Evolutionary conservation across 1,140 invertebrate species (phyloP).

Genomic region (Zaprionus ornatus): DNA sequence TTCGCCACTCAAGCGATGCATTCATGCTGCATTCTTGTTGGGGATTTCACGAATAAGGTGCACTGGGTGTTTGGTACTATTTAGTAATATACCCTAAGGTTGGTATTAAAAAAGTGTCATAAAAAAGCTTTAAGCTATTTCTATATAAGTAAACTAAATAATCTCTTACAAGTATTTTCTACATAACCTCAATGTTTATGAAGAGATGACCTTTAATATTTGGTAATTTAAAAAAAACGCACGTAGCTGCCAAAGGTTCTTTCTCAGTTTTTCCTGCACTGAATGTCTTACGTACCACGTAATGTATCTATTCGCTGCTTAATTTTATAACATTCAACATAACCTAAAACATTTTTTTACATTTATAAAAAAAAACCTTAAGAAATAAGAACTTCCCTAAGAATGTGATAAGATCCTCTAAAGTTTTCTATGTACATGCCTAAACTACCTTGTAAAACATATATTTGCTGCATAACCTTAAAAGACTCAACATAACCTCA

Average conservation of each 20-base stretch:
- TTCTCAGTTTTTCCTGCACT: no score
- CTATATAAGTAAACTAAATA: background rate
- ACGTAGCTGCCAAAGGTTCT: no score
- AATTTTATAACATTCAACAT: background rate
- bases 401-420: background rate
- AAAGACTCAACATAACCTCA: background rate
- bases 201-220: no score
- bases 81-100: background rate
- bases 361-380: background rate
- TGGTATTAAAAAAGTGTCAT: background rate
- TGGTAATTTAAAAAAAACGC: background rate
- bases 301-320: background rate
- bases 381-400: background rate
- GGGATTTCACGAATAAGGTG: constrained; percentile 41
- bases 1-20: constrained; percentile 20
- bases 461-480: background rate
- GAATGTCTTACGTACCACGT: no score
- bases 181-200: background rate
- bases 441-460: background rate
- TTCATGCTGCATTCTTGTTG: constrained; percentile 1
- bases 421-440: background rate
- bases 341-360: background rate
- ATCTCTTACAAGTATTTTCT: background rate
- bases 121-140: background rate
- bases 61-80: constrained; percentile 15